Conservation (phyloP, 2,113 vertebrate genomes). For the Ameiurus melas region DNA sequence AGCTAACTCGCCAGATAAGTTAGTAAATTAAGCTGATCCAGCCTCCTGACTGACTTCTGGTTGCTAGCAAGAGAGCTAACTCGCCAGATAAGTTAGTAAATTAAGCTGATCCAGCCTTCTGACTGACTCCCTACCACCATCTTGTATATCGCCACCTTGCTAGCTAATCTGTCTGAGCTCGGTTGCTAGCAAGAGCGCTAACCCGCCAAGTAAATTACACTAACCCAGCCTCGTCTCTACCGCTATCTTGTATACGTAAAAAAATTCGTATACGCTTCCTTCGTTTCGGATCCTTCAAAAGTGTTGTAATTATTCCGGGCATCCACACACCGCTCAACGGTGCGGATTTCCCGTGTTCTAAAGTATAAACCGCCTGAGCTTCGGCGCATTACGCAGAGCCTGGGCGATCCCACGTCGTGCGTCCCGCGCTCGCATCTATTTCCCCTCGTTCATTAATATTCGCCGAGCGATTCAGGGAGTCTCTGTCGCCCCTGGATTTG, state of each 20-base stretch:
- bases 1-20: background rate
- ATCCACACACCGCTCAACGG: background rate
- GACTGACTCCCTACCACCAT: background rate
- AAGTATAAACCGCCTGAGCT: background rate
- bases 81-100: background rate
- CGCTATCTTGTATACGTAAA: background rate
- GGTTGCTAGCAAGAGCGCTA: background rate
- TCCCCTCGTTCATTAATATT: constrained; percentile 46
- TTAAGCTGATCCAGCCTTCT: background rate
- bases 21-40: background rate
- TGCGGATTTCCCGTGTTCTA: background rate
- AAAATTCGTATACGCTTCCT: background rate
- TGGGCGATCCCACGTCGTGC: constrained; percentile 30
- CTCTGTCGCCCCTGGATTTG: constrained; percentile 65
- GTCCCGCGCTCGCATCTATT: constrained; percentile 35
- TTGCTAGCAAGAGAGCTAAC: background rate
- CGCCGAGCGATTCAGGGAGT: constrained; percentile 62
- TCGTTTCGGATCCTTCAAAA: background rate
- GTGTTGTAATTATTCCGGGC: background rate
- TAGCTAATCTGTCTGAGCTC: background rate
- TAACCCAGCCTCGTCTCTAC: background rate
- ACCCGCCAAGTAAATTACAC: background rate
- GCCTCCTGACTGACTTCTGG: background rate
- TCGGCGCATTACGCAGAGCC: background rate
- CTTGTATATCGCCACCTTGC: background rate